Evolutionary conservation across 1,140 invertebrate species (phyloP).

Genomic region (Ruditapes philippinarum): DNA sequence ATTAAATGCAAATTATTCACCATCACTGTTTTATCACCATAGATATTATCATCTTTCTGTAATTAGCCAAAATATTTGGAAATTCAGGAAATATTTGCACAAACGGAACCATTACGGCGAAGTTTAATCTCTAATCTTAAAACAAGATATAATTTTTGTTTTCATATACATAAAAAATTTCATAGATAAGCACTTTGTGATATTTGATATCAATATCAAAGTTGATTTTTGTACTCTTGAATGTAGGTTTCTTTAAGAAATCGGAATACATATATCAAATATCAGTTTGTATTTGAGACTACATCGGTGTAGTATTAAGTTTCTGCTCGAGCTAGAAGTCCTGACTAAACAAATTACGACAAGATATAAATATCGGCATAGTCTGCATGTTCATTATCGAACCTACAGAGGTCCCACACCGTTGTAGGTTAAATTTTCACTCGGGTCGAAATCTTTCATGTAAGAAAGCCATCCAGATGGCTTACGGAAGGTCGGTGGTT

Average conservation of each 20-base stretch:
- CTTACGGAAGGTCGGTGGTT: too few relatives aligned
- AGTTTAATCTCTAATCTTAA: neutral
- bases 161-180: too few relatives aligned
- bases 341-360: neutral
- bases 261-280: too few relatives aligned
- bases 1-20: neutral
- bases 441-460: too few relatives aligned
- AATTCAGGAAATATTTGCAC: constrained; percentile 12
- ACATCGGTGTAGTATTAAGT: neutral
- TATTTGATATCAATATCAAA: too few relatives aligned
- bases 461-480: too few relatives aligned
- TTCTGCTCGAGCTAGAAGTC: neutral
- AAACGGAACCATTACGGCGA: neutral
- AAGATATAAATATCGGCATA: neutral
- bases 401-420: too few relatives aligned
- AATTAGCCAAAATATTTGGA: neutral
- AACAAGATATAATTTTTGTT: too few relatives aligned
- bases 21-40: neutral
- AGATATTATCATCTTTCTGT: neutral
- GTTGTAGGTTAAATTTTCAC: too few relatives aligned
- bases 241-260: too few relatives aligned
- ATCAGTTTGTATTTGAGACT: neutral
- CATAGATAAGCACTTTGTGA: too few relatives aligned
- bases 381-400: neutral
- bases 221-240: too few relatives aligned